Conservation (phyloP, 2,113 vertebrate species). For the Phainopepla nitens region DNA sequence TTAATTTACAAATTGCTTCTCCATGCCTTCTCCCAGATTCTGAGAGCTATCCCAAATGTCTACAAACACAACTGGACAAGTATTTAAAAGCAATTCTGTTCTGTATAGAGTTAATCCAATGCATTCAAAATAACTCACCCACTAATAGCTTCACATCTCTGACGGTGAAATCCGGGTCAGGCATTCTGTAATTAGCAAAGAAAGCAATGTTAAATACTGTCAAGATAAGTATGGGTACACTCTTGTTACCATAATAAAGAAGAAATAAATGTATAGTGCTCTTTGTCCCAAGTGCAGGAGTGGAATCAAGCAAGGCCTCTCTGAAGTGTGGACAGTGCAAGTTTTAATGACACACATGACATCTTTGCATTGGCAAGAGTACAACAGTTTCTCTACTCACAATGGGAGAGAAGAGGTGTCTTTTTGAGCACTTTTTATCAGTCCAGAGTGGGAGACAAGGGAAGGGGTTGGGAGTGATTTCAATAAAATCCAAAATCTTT, state of each 20-base stretch:
- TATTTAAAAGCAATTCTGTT: slow-evolving; percentile 51
- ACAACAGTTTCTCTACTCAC: not conserved
- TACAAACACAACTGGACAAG: slow-evolving; percentile 55
- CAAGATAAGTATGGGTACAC: slow-evolving; percentile 13
- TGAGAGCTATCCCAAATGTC: slow-evolving; percentile 45
- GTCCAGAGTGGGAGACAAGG: not conserved
- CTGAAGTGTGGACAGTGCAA: not conserved
- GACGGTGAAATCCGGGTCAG: slow-evolving; percentile 90
- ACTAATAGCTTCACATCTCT: slow-evolving; percentile 94
- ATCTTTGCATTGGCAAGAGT: not conserved
- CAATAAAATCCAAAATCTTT: not conserved
- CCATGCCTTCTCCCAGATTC: slow-evolving; percentile 22
- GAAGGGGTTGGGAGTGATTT: not conserved
- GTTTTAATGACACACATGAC: not conserved
- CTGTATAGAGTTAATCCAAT: slow-evolving; percentile 31
- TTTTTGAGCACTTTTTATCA: not conserved
- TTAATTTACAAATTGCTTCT: slow-evolving; percentile 57
- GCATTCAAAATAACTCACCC: slow-evolving; percentile 82
- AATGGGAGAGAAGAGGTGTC: not conserved
- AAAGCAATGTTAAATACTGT: slow-evolving; percentile 36
- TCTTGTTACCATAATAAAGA: slow-evolving; percentile 24
- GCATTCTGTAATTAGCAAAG: slow-evolving; percentile 81
- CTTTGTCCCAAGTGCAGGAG: not conserved
- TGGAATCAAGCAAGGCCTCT: not conserved
- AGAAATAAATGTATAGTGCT: slow-evolving; percentile 28